A percentile compares a stretch with the other conserved stretches of the same genome.
phyloP scores from a whole-genome alignment of 2,113 vertebrate species.

The Shinisaurus crocodilurus region DNA sequence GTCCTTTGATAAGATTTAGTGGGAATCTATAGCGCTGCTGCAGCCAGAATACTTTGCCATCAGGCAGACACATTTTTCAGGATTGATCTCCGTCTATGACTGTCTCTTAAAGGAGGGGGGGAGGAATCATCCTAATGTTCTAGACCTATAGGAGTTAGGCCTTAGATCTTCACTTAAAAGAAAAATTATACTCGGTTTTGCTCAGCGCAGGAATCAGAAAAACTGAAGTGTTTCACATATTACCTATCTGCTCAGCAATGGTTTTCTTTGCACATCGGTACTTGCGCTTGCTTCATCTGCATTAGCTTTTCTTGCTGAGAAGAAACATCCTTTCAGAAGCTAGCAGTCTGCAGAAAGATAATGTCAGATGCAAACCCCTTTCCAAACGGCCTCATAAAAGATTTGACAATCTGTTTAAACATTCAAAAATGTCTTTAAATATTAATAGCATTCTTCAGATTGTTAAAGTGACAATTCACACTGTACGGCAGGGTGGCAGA shows the following conservation, averaged over 20 bases:
- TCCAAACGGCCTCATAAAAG: conserved; percentile 61
- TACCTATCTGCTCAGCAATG: conserved; percentile 13
- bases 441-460: conserved; percentile 58
- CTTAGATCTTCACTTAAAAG: conserved; percentile 33
- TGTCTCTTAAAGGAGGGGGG: too few relatives aligned
- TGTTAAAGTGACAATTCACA: conserved; percentile 57
- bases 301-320: conserved; percentile 40
- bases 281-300: not conserved
- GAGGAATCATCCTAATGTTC: too few relatives aligned
- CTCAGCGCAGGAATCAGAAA: conserved; percentile 31
- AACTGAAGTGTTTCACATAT: conserved; percentile 24
- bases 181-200: conserved; percentile 33
- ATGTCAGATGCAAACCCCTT: conserved; percentile 49
- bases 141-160: not conserved
- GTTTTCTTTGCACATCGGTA: not conserved
- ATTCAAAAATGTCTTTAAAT: conserved; percentile 66
- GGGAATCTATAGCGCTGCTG: conserved; percentile 38
- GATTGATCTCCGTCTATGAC: conserved; percentile 13
- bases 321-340: conserved; percentile 37
- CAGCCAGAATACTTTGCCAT: conserved; percentile 5
- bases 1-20: not conserved
- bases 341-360: conserved; percentile 45
- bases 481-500: conserved; percentile 33
- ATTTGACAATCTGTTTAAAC: conserved; percentile 66
- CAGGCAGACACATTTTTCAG: conserved; percentile 30